phyloP scores from a whole-genome alignment of 2,797 vertebrate genomes.

The Eptatretus atami region DNA sequence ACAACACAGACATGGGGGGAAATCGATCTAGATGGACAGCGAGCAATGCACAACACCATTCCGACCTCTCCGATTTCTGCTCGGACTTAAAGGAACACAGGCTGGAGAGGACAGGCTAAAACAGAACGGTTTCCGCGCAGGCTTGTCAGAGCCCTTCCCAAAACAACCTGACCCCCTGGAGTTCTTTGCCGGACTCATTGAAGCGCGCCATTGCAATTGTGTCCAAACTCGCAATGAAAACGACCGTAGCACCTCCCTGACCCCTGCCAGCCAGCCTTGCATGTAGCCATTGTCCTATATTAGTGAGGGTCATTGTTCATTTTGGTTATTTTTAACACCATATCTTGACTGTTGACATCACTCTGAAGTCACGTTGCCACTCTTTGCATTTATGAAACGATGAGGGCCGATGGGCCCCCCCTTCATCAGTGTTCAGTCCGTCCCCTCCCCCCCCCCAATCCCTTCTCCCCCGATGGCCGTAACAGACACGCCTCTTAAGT shows the following conservation, averaged over 20 bases:
- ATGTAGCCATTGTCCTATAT: too few species aligned
- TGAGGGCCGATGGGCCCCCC: too few species aligned
- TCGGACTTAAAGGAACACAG: constrained; percentile 26
- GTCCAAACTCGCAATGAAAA: constrained; percentile 53
- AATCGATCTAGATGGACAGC: not conserved
- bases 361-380: too few species aligned
- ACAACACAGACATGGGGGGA: not conserved
- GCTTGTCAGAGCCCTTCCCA: constrained; percentile 27
- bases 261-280: not conserved
- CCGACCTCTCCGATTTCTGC: not conserved
- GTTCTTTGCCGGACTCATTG: constrained; percentile 75
- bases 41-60: not conserved
- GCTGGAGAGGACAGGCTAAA: constrained; percentile 20
- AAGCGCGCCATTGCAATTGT: constrained; percentile 71
- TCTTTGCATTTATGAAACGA: too few species aligned
- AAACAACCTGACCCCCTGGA: constrained; percentile 63
- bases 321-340: too few species aligned
- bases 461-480: too few species aligned
- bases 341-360: too few species aligned
- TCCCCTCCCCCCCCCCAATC: too few species aligned
- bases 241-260: not conserved
- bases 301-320: too few species aligned
- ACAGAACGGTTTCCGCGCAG: constrained; percentile 33
- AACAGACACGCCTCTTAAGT: too few species aligned
- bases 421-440: too few species aligned